Percentiles rank a stretch among this genome's conserved stretches.
Conservation (phyloP, 2,797 vertebrate genomes). For the Erethizon dorsatum region DNA sequence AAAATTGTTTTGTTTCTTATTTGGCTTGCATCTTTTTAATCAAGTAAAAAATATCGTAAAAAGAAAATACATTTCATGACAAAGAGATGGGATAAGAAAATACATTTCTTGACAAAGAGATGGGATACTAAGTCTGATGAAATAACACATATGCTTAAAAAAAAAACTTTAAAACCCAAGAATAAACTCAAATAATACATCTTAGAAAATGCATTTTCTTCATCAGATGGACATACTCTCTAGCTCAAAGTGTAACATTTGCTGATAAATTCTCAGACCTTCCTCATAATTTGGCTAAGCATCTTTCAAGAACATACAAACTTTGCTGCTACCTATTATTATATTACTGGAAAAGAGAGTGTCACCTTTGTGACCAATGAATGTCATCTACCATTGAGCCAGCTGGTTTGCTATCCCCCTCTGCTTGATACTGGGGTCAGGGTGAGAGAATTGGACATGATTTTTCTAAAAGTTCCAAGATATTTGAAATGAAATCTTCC, state of each 20-base stretch:
- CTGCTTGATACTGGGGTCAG: fast-evolving
- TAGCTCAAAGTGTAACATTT: not conserved
- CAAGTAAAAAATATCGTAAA: not conserved
- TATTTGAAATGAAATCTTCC: slow-evolving; percentile 2
- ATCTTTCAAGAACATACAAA: not conserved
- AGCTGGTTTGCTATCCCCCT: not conserved
- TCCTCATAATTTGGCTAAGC: not conserved
- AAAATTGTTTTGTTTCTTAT: slow-evolving; percentile 36
- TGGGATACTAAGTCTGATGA: slow-evolving; percentile 17
- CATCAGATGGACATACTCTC: not conserved
- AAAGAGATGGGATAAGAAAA: not conserved
- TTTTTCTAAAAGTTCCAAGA: not conserved
- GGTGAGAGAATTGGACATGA: not conserved
- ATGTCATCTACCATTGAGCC: not conserved
- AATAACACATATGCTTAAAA: not conserved
- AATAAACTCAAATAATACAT: slow-evolving; percentile 13
- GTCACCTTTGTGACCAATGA: not conserved
- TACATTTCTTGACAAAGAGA: not conserved
- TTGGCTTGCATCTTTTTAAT: slow-evolving; percentile 67
- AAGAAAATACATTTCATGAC: slow-evolving; percentile 39
- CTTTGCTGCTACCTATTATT: not conserved
- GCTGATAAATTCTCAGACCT: not conserved
- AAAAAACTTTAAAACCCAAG: not conserved
- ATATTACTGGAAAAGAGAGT: not conserved
- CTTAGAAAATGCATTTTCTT: slow-evolving; percentile 43